phyloP scores from a whole-genome alignment of 2,888 invertebrate genomes.

The Pediacus dermestoides region DNA sequence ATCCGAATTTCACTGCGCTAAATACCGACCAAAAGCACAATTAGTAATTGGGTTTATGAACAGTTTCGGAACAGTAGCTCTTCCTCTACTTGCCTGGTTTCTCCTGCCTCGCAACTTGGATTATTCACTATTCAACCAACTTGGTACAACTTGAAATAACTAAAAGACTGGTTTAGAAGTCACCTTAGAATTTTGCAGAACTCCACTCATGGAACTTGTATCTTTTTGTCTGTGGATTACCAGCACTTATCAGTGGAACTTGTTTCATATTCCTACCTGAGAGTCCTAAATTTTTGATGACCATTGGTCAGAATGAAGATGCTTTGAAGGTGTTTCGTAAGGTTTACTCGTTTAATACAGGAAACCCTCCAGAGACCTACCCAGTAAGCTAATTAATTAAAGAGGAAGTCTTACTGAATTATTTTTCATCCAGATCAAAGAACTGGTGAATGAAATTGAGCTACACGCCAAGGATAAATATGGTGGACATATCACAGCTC shows the following conservation, averaged over 20 bases:
- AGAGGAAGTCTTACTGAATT: neutral
- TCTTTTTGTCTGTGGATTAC: slow-evolving; percentile 57
- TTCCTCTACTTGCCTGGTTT: slow-evolving; percentile 67
- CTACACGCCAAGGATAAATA: slow-evolving; percentile 23
- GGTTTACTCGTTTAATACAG: slow-evolving; percentile 65
- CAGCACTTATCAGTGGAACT: slow-evolving; percentile 63
- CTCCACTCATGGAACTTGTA: slow-evolving; percentile 63
- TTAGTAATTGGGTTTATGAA: slow-evolving; percentile 61
- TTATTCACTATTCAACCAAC: slow-evolving; percentile 34
- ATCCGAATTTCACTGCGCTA: slow-evolving; percentile 65
- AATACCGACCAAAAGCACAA: slow-evolving; percentile 60
- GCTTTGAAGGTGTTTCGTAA: slow-evolving; percentile 60
- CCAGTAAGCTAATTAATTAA: slow-evolving; percentile 55
- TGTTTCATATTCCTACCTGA: slow-evolving; percentile 63
- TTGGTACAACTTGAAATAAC: no score
- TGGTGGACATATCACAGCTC: slow-evolving; percentile 37
- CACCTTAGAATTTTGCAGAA: no score
- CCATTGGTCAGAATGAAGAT: slow-evolving; percentile 61
- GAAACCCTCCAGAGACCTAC: slow-evolving; percentile 58
- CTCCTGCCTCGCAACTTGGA: slow-evolving; percentile 61
- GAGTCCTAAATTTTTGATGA: slow-evolving; percentile 75
- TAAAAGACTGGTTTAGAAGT: no score
- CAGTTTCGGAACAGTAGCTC: slow-evolving; percentile 57
- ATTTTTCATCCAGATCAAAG: slow-evolving; percentile 41
- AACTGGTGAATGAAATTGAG: slow-evolving; percentile 42